Conservation (phyloP, 2,113 vertebrate species). For the Microtus richardsoni region DNA sequence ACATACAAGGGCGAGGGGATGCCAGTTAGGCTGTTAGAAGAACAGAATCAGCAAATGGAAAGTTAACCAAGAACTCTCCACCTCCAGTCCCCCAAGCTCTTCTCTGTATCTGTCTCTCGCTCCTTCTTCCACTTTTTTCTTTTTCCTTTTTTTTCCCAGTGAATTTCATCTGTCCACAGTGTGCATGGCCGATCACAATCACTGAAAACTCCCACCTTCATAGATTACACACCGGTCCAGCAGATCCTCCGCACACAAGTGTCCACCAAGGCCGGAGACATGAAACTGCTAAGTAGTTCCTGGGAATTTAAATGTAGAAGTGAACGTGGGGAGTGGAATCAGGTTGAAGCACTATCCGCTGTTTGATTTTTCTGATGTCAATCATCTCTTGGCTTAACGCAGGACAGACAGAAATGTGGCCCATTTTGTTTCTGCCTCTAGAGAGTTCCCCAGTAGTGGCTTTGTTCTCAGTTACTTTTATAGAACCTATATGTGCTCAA, state of each 20-base stretch:
- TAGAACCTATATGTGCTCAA: background rate
- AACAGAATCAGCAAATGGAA: background rate
- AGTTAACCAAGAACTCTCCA: background rate
- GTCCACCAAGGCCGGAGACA: background rate
- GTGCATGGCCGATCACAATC: background rate
- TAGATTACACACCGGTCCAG: background rate
- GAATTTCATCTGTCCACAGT: background rate
- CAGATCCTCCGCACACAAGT: background rate
- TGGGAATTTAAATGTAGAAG: background rate
- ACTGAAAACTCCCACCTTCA: background rate
- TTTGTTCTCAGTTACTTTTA: slow-evolving; percentile 12
- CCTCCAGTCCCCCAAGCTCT: too few species aligned
- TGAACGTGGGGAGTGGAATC: too few species aligned
- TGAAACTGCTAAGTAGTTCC: background rate
- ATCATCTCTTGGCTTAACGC: background rate
- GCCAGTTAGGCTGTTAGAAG: background rate
- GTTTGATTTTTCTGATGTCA: background rate
- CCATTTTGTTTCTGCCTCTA: slow-evolving; percentile 31
- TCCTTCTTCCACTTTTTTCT: background rate
- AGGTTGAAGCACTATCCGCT: background rate
- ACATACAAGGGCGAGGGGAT: background rate
- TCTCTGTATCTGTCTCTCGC: background rate
- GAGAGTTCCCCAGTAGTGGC: background rate
- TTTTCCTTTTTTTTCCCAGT: background rate
- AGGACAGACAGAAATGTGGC: background rate